phyloP scores from a whole-genome alignment of 1,140 invertebrate genomes.

The Hyles euphorbiae region DNA sequence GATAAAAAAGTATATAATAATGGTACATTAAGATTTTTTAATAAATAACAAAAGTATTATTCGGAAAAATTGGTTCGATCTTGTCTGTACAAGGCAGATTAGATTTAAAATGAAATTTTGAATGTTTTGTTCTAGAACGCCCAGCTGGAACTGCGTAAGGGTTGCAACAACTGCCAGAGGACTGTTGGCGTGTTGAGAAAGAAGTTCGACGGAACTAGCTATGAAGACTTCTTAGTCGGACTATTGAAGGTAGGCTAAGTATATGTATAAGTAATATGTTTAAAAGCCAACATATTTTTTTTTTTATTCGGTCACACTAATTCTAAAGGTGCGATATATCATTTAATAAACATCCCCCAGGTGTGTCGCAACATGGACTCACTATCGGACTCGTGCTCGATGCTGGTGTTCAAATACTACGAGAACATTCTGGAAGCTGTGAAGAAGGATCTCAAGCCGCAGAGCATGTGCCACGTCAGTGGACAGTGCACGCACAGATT shows the following conservation, averaged over 20 bases:
- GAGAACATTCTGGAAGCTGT: constrained; percentile 80
- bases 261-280: too few species aligned
- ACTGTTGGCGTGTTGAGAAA: constrained; percentile 74
- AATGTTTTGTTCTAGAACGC: constrained; percentile 26
- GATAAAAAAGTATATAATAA: too few species aligned
- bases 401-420: constrained; percentile 83
- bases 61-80: too few species aligned
- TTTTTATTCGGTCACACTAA: too few species aligned
- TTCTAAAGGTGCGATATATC: too few species aligned
- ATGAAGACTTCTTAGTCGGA: constrained; percentile 77
- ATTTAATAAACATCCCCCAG: constrained; percentile 30
- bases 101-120: too few species aligned
- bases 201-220: constrained; percentile 74
- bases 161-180: constrained; percentile 77
- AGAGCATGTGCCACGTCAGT: constrained; percentile 83
- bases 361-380: constrained; percentile 82
- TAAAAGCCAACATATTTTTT: too few species aligned
- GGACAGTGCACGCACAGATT: constrained; percentile 82
- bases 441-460: constrained; percentile 78
- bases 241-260: constrained; percentile 72
- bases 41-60: too few species aligned
- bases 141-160: constrained; percentile 31
- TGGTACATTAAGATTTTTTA: too few species aligned
- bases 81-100: too few species aligned
- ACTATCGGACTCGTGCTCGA: constrained; percentile 86